These are phyloP conservation scores for Siderastrea siderea DNA, from an alignment of 92 coral and sea anemone genomes.

Conservation along the genomic window DNA sequence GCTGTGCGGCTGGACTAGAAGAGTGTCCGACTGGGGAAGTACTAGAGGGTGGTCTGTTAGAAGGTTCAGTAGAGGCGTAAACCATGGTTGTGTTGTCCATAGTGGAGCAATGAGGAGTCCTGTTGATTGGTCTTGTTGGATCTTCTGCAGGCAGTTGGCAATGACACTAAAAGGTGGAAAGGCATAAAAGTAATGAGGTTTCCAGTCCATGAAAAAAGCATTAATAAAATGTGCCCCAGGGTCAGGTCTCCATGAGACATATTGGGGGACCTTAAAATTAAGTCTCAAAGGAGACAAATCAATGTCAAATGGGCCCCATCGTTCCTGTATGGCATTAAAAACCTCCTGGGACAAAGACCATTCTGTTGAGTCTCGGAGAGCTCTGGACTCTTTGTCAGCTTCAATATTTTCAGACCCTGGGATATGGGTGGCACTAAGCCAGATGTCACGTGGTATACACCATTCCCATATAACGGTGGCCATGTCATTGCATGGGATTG, in stretches of 20 bases:
- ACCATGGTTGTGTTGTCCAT: background rate
- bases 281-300: constrained; percentile 26
- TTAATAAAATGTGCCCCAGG: too few relatives aligned
- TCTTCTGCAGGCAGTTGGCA: too few relatives aligned
- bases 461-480: constrained; percentile 29
- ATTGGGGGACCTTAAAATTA: too few relatives aligned
- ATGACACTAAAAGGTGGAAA: too few relatives aligned
- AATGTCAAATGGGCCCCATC: constrained; percentile 14
- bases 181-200: too few relatives aligned
- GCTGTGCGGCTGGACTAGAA: too few relatives aligned
- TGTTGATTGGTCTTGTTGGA: too few relatives aligned
- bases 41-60: too few relatives aligned
- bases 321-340: constrained; percentile 7
- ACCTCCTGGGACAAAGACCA: constrained; percentile 16
- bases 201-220: too few relatives aligned
- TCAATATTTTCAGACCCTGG: constrained; percentile 34
- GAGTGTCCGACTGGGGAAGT: too few relatives aligned
- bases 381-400: constrained; percentile 48
- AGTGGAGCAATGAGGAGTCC: background rate
- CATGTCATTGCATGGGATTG: constrained; percentile 33
- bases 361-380: constrained; percentile 26
- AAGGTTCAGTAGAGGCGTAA: background rate
- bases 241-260: too few relatives aligned
- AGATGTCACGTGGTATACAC: background rate
- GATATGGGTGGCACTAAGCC: constrained; percentile 44